Percentiles rank a stretch among this genome's conserved stretches.
These are phyloP conservation scores for Myocastor coypus DNA, from an alignment of 2,113 vertebrate species.

Conservation along the genomic window DNA sequence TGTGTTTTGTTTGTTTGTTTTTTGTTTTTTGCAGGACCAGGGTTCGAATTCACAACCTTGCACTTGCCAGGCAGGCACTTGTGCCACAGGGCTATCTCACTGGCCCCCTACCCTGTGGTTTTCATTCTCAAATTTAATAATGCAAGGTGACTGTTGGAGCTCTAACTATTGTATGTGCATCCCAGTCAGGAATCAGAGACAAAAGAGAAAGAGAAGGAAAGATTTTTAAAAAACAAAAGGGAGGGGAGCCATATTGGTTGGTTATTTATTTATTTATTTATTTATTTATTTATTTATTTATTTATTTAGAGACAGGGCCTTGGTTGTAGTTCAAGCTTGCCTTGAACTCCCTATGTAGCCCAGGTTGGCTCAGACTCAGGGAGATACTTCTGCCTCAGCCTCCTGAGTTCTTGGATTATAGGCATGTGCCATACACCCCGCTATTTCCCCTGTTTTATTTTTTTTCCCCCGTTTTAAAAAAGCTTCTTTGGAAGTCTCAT, in stretches of 20 bases:
- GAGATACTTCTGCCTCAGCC: not conserved
- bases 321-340: not conserved
- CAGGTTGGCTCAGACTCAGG: not conserved
- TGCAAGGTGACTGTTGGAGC: not conserved
- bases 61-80: too few species aligned
- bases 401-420: not conserved
- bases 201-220: not conserved
- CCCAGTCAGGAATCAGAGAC: not conserved
- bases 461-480: not conserved
- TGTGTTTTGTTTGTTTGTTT: too few species aligned
- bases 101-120: not conserved
- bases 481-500: not conserved
- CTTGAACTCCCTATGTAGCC: not conserved
- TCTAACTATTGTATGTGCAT: not conserved
- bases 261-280: too few species aligned
- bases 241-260: too few species aligned
- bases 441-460: not conserved
- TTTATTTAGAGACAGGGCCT: not conserved
- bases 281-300: too few species aligned
- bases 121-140: not conserved
- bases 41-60: too few species aligned
- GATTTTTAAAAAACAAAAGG: not conserved
- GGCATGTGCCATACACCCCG: not conserved
- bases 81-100: too few species aligned
- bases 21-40: too few species aligned